Conservation (phyloP, 2,888 invertebrate genomes). For the Augiades crinisus region DNA sequence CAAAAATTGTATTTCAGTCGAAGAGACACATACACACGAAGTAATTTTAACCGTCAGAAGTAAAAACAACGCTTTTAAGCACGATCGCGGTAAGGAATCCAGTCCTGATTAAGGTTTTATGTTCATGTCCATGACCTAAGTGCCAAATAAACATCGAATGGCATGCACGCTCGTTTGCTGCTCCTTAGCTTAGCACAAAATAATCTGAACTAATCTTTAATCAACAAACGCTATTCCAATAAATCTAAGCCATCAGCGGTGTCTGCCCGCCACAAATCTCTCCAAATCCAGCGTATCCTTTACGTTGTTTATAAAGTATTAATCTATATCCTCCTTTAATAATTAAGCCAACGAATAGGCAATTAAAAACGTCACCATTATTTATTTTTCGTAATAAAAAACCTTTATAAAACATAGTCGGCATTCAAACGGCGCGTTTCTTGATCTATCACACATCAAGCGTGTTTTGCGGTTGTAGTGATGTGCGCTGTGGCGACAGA, state of each 20-base stretch:
- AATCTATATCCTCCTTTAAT: conserved; percentile 18
- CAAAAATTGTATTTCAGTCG: too few relatives aligned
- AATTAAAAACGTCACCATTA: conserved; percentile 37
- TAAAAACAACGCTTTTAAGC: too few relatives aligned
- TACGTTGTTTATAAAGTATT: conserved; percentile 25
- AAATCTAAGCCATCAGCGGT: neutral
- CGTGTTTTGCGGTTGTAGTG: conserved; percentile 15
- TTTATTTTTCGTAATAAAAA: conserved; percentile 29
- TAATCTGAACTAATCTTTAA: too few relatives aligned
- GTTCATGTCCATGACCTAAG: neutral
- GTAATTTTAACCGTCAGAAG: too few relatives aligned
- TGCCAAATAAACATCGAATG: too few relatives aligned
- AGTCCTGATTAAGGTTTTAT: neutral
- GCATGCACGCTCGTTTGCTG: too few relatives aligned
- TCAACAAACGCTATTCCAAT: too few relatives aligned
- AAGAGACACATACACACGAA: too few relatives aligned
- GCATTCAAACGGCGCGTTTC: conserved; percentile 25
- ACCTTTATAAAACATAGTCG: conserved; percentile 25
- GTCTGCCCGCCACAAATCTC: conserved; percentile 13
- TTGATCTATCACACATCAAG: conserved; percentile 36
- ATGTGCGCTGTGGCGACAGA: neutral
- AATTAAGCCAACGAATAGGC: conserved; percentile 25
- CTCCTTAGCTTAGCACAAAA: too few relatives aligned
- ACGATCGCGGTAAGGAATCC: too few relatives aligned
- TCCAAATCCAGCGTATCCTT: conserved; percentile 14